phyloP scores from a whole-genome alignment of 64 coral and sea anemone species.

The Catalaphyllia jardinei region DNA sequence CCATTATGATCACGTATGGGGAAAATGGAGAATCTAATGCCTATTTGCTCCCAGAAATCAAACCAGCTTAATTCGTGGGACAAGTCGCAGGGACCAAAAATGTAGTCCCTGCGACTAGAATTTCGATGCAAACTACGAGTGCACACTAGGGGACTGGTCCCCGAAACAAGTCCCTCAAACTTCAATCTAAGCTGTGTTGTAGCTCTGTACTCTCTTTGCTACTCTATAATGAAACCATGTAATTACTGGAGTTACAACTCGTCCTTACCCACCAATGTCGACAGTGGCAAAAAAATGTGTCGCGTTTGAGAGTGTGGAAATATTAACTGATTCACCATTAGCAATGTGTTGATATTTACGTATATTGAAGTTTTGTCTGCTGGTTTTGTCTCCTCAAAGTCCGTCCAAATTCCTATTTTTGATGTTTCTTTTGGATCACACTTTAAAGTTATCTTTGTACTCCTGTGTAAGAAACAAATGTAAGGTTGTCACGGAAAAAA shows the following conservation, averaged over 20 bases:
- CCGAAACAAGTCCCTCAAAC: neutral
- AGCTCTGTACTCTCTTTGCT: constrained; percentile 34
- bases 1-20: too few relatives aligned
- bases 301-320: too few relatives aligned
- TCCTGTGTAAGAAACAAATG: neutral
- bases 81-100: too few relatives aligned
- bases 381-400: neutral
- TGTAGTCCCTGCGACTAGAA: too few relatives aligned
- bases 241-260: constrained; percentile 26
- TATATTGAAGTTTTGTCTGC: neutral
- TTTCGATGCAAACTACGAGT: too few relatives aligned
- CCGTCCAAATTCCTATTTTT: neutral
- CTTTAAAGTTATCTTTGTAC: constrained; percentile 18
- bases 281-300: too few relatives aligned
- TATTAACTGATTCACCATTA: too few relatives aligned
- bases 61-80: too few relatives aligned
- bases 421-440: neutral
- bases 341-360: neutral
- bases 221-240: constrained; percentile 17
- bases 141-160: neutral
- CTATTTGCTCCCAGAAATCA: too few relatives aligned
- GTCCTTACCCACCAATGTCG: constrained; percentile 12
- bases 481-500: neutral
- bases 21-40: too few relatives aligned
- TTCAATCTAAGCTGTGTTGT: constrained; percentile 34